Evolutionary conservation across 2,888 invertebrate species (phyloP), one percentile per base, ranked within the genome.

Genomic region (Linnaemya tessellans): DNA sequence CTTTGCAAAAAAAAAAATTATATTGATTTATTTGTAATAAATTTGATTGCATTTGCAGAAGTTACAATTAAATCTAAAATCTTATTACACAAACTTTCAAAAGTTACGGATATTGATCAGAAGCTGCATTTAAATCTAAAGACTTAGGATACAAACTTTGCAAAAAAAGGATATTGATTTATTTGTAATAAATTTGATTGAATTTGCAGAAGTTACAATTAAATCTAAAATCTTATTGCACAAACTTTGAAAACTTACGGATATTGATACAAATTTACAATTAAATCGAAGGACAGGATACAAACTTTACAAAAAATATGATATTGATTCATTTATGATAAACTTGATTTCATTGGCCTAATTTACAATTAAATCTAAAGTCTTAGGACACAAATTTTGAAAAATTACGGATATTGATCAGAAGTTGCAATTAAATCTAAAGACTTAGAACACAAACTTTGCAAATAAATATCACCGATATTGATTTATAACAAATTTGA

Each of bases 171-270:
- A 18, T 18, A 18, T n/a, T 49, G 3, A 43, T 43, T 43, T 43
- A 43, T 49, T 49, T 49, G 1, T 49, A 4, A 38, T 1, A 38
- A 38, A 43, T 60, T 35, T 38, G 38, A 38, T 38, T 62, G 38
- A 35, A 3, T 56, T 56, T 25, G 25, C 62, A 41, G 38, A 20
- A 38, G 18, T 41, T 8, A 13, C 3, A 20, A 20, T 20, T 20
- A 64, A 64, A 64, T 64, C 68, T 38, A 54, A 70, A 56, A 54
- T 22, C 54, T n/a, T n/a, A n/a, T n/a, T n/a, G n/a, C n/a, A n/a
- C n/a, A n/a, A n/a, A n/a, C n/a, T n/a, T n/a, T n/a, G n/a, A n/a
- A n/a, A n/a, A n/a, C n/a, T n/a, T n/a, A n/a, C n/a, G n/a, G n/a
- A n/a, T 30, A 3, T 30, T 30, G 3, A 30, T 30, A 2, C 2